Evolutionary conservation across 2,797 vertebrate species (phyloP).

Genomic region (Pseudochirops cupreus): DNA sequence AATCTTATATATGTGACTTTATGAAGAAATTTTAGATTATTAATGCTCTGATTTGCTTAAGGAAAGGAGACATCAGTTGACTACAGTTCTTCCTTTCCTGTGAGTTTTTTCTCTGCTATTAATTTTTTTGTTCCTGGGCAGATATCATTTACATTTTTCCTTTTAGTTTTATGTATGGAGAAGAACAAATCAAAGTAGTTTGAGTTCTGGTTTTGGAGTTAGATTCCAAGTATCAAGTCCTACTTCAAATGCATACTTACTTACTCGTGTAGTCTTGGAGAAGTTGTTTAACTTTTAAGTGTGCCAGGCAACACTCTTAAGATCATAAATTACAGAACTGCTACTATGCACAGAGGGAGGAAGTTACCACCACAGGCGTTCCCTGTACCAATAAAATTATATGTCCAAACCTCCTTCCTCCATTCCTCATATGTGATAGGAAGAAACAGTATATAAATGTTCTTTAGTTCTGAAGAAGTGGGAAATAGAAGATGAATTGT

Average conservation of each 20-base stretch:
- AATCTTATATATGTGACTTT: background rate
- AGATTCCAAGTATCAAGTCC: background rate
- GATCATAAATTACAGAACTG: background rate
- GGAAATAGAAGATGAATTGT: background rate
- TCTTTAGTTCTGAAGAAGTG: background rate
- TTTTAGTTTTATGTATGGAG: slow-evolving; percentile 25
- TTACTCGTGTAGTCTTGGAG: background rate
- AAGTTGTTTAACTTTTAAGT: background rate
- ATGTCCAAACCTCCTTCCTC: background rate
- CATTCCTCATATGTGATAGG: background rate
- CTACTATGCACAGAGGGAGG: background rate
- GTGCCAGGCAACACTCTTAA: background rate
- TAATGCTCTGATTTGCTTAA: slow-evolving; percentile 1
- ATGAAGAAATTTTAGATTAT: background rate
- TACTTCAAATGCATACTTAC: background rate
- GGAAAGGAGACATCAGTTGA: background rate
- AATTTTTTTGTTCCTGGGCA: slow-evolving; percentile 36
- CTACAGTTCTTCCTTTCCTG: slow-evolving; percentile 4
- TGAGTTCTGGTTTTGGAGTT: background rate
- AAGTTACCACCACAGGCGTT: background rate
- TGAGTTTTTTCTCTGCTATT: slow-evolving; percentile 22
- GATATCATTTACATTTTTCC: background rate
- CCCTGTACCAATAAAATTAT: background rate
- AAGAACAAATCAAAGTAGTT: background rate
- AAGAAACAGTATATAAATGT: background rate